These are phyloP conservation scores for Clavelina lepadiformis DNA, from an alignment of 23 tunicate genomes.

Conservation along the genomic window DNA sequence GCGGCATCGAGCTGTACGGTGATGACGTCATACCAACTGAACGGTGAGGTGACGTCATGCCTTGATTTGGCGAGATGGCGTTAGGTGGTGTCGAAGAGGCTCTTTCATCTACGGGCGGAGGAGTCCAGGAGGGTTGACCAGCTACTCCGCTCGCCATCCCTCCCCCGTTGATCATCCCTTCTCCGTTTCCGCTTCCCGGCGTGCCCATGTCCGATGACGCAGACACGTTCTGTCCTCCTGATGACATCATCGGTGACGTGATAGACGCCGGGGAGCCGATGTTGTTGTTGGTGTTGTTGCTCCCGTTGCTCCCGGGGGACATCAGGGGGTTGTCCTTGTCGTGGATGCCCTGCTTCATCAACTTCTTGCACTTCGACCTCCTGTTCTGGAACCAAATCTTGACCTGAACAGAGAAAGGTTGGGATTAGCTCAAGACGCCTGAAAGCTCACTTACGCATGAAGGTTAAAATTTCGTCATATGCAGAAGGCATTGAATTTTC, in stretches of 20 bases:
- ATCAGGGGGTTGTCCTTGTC: constrained; percentile 89
- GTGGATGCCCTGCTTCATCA: constrained; percentile 89
- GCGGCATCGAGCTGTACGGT: constrained; percentile 32
- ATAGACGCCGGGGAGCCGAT: constrained; percentile 73
- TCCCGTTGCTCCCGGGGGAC: constrained; percentile 73
- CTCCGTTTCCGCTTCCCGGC: constrained; percentile 36
- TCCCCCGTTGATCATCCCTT: constrained; percentile 8
- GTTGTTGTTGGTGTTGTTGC: constrained; percentile 77
- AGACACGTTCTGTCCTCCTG: constrained; percentile 26
- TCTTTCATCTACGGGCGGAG: constrained; percentile 65
- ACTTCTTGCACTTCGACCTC: constrained; percentile 94
- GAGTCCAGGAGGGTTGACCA: constrained; percentile 26
- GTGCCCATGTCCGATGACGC: constrained; percentile 43
- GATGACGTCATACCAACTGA: constrained; percentile 8
- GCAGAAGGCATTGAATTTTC: too few relatives aligned
- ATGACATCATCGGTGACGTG: constrained; percentile 75
- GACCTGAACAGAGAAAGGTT: constrained; percentile 69
- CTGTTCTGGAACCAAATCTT: constrained; percentile 99
- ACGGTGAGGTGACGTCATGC: constrained; percentile 55
- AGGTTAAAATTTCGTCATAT: too few relatives aligned
- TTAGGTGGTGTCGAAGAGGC: constrained; percentile 49
- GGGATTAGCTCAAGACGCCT: too few relatives aligned
- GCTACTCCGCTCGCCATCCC: constrained; percentile 8
- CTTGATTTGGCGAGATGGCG: constrained; percentile 65
- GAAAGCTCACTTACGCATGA: too few relatives aligned